Evolutionary conservation across 2,113 vertebrate genomes (phyloP), one percentile per base, ranked within the genome.

Genomic region (Paralichthys olivaceus): DNA sequence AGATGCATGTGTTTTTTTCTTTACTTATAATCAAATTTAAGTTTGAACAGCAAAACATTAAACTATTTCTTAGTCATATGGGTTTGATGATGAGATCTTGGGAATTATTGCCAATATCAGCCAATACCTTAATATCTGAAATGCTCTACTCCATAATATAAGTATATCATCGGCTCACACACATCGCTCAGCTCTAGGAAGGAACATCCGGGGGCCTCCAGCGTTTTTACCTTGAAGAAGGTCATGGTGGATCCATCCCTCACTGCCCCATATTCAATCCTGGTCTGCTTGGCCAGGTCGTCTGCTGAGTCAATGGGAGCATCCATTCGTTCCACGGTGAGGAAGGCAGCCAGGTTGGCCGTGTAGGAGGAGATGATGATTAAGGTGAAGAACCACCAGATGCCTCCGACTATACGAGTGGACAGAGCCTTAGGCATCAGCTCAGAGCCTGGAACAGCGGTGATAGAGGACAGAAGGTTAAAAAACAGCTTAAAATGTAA

Each of bases 361-460:
- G 98, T 99, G 84, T 99, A 99, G 83, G 98, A 99, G 69, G 98
- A 99, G 90, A 99, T 98, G 94, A 99, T 97, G 94, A 99, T 98
- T 83, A 99, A 91, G 77, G 98, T 98, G 88, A 99, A 99, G 93
- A 99, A 99, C 98, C 98, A 99, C 98, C 98, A 99, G 92, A 98
- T 99, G 71, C 97, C 98, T 77, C 97, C 97, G 58, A 99, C 95
- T 91, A 99, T 99, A 91, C 98, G 95, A 72, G 98, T 99, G n/a
- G 98, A 99, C 83, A 99, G 93, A 92, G 98, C 97, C 94, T 97
- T 98, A 71, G 98, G 98, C 98, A 99, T 98, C 91, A 98, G 92
- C 90, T 99, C 98, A 64, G 98, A 99, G 85, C 98, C 98, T 99
- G 94, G n/a, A 77, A 61, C 62, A 28, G 70, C 0, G 58, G 66